phyloP scores from a whole-genome alignment of 2,797 vertebrate species.

The Micromesistius poutassou region DNA sequence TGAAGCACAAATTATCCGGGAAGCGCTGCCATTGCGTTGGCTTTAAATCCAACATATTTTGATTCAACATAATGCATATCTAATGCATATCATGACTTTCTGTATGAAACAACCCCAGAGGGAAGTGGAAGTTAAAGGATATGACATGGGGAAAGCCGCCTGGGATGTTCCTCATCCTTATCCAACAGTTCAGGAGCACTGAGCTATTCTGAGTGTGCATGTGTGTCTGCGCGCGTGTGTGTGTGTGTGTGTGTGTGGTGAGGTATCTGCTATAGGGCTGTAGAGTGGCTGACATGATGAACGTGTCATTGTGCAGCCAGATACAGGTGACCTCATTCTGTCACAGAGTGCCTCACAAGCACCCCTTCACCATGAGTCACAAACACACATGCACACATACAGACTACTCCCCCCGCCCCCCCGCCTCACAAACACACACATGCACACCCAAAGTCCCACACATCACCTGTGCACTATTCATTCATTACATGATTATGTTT shows the following conservation, averaged over 20 bases:
- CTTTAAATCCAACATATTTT: neutral
- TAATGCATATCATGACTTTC: neutral
- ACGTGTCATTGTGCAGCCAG: constrained; percentile 64
- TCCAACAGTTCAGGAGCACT: neutral
- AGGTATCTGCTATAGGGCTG: neutral
- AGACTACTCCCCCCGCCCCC: neutral
- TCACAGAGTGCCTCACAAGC: constrained; percentile 65
- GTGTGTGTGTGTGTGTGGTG: neutral
- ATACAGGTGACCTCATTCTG: constrained; percentile 74
- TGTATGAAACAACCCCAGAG: neutral
- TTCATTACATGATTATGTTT: constrained; percentile 14
- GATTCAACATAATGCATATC: neutral
- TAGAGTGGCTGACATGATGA: constrained; percentile 50
- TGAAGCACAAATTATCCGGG: neutral
- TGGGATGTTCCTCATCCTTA: neutral
- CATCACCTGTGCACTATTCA: constrained; percentile 34
- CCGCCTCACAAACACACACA: neutral
- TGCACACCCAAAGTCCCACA: neutral
- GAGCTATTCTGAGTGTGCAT: neutral
- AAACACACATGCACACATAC: constrained; percentile 31
- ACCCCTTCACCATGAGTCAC: constrained; percentile 60
- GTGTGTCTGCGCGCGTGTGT: neutral
- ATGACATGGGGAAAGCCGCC: neutral
- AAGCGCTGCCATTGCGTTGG: neutral
- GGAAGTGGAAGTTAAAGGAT: neutral